Percentiles rank a stretch among this genome's conserved stretches.
Conservation (phyloP, 2,888 invertebrate genomes). For the Mesodorylaimus sp. region DNA sequence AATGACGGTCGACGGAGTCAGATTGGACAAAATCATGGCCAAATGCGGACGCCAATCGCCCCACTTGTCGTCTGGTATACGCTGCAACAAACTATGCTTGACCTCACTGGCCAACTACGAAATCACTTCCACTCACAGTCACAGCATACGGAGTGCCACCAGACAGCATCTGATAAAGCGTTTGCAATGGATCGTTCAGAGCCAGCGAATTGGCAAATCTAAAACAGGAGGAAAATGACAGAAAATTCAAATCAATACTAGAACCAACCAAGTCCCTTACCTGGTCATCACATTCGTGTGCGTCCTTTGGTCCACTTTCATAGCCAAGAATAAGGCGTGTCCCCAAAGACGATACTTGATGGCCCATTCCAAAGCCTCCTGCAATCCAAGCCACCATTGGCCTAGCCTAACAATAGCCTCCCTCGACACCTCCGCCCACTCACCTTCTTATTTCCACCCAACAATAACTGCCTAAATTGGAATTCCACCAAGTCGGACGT, state of each 20-base stretch:
- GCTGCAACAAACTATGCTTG: not conserved
- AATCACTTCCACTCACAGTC: slow-evolving; percentile 39
- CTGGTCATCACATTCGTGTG: slow-evolving; percentile 63
- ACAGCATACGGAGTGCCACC: slow-evolving; percentile 59
- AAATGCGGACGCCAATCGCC: slow-evolving; percentile 87
- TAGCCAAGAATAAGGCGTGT: slow-evolving; percentile 73
- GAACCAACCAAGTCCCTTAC: no score
- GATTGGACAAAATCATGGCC: slow-evolving; percentile 70
- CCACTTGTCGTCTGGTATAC: slow-evolving; percentile 32
- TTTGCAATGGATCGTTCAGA: slow-evolving; percentile 69
- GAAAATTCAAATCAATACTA: slow-evolving; percentile 10
- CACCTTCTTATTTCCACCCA: slow-evolving; percentile 13
- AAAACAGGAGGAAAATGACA: slow-evolving; percentile 7
- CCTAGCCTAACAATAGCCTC: no score
- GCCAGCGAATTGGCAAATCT: slow-evolving; percentile 68
- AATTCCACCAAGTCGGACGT: not conserved
- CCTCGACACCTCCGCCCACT: no score
- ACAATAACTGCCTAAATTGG: slow-evolving; percentile 1
- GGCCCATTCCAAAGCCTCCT: slow-evolving; percentile 56
- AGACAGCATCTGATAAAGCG: slow-evolving; percentile 74
- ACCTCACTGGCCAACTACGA: not conserved
- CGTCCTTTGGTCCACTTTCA: slow-evolving; percentile 62
- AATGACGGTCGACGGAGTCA: slow-evolving; percentile 35
- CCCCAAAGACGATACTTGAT: slow-evolving; percentile 75
- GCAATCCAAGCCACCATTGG: no score